phyloP scores from a whole-genome alignment of 2,113 vertebrate genomes.

The Cynoglossus semilaevis region DNA sequence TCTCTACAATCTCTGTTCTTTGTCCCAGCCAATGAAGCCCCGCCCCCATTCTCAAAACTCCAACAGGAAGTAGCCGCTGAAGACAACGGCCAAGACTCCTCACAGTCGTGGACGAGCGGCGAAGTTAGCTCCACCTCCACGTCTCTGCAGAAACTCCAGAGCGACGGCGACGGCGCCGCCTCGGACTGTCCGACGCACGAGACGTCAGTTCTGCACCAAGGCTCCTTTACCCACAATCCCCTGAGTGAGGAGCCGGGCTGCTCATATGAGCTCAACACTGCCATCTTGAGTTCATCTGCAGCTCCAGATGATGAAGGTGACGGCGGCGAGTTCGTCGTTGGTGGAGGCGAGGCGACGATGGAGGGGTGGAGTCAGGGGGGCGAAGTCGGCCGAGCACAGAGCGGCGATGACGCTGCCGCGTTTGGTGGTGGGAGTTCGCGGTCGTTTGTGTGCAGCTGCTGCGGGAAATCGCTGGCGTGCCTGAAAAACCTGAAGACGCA shows the following conservation, averaged over 20 bases:
- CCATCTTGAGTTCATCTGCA: neutral
- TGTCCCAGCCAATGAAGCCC: slow-evolving; percentile 12
- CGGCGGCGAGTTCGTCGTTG: slow-evolving; percentile 6
- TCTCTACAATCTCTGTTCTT: too few species aligned
- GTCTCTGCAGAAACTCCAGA: slow-evolving; percentile 12
- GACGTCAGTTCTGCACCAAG: slow-evolving; percentile 7
- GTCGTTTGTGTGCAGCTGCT: slow-evolving; percentile 55
- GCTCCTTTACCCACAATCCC: slow-evolving; percentile 36
- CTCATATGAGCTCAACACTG: slow-evolving; percentile 13
- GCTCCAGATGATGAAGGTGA: slow-evolving; percentile 1
- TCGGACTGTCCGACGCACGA: slow-evolving; percentile 43
- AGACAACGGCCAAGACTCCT: neutral
- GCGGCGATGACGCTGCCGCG: slow-evolving; percentile 3
- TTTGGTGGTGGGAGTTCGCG: slow-evolving; percentile 21
- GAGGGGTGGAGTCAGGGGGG: slow-evolving; percentile 36
- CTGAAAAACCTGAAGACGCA: slow-evolving; percentile 74
- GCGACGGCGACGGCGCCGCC: neutral
- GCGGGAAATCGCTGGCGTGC: slow-evolving; percentile 67
- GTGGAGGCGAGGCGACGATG: neutral
- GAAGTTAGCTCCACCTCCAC: slow-evolving; percentile 28
- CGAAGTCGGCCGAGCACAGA: neutral
- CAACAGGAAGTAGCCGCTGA: slow-evolving; percentile 42
- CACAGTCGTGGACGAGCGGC: slow-evolving; percentile 29
- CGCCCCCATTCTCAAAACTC: slow-evolving; percentile 17
- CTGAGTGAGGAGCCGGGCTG: slow-evolving; percentile 25